These are phyloP conservation scores for Athetis lepigone DNA, from an alignment of 2,888 invertebrate genomes.

Conservation along the genomic window DNA sequence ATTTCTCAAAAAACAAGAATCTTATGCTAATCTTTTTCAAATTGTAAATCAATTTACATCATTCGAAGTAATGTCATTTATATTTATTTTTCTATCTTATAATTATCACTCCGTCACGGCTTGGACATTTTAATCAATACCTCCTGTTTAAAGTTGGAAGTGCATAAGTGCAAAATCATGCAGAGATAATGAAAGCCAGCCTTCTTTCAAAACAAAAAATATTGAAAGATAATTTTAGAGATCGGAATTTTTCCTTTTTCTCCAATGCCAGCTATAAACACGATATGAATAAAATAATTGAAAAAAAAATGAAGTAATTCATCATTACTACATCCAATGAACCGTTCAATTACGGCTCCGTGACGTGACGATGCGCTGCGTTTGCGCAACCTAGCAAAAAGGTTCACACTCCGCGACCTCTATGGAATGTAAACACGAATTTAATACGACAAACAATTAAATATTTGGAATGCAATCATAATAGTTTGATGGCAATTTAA, in stretches of 20 bases:
- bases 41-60: too few species aligned
- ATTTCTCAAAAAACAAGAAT: too few species aligned
- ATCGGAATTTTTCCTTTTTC: not conserved
- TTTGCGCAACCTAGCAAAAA: slow-evolving; percentile 50
- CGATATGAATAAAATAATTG: slow-evolving; percentile 5
- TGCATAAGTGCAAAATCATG: not conserved
- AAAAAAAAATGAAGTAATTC: slow-evolving; percentile 49
- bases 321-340: slow-evolving; percentile 55
- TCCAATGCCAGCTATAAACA: slow-evolving; percentile 1
- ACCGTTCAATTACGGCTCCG: slow-evolving; percentile 47
- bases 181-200: too few species aligned
- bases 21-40: too few species aligned
- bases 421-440: slow-evolving; percentile 55
- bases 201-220: not conserved
- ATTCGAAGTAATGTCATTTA: not conserved
- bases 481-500: slow-evolving; percentile 25
- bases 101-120: not conserved
- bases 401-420: slow-evolving; percentile 55
- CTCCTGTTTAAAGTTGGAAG: not conserved
- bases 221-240: not conserved
- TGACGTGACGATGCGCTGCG: slow-evolving; percentile 41
- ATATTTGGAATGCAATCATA: slow-evolving; percentile 36
- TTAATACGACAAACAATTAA: slow-evolving; percentile 45
- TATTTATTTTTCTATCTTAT: slow-evolving; percentile 1
- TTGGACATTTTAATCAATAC: slow-evolving; percentile 1